Evolutionary conservation across 2,113 vertebrate species (phyloP).

Genomic region (Pseudonaja textilis): DNA sequence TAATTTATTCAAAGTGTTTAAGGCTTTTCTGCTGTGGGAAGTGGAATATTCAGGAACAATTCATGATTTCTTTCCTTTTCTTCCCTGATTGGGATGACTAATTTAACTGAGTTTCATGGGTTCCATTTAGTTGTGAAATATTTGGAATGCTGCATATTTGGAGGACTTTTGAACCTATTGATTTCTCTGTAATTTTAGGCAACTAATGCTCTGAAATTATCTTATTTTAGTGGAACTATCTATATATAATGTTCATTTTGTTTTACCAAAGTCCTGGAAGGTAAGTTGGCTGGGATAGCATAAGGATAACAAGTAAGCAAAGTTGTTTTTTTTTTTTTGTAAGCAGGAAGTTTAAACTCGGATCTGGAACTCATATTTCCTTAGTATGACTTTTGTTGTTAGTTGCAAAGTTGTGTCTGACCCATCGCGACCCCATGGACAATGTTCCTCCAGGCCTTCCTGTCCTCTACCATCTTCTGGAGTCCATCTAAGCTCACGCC

Average conservation of each 20-base stretch:
- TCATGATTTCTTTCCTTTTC: not conserved
- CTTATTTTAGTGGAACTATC: not conserved
- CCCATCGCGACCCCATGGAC: too few relatives aligned
- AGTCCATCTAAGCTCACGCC: too few relatives aligned
- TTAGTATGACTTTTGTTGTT: not conserved
- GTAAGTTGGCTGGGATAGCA: not conserved
- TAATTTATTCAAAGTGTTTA: conserved; percentile 14
- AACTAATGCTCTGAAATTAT: not conserved
- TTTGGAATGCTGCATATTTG: not conserved
- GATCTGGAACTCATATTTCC: not conserved
- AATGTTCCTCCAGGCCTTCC: too few relatives aligned
- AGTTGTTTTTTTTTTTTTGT: too few relatives aligned
- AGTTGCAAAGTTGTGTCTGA: too few relatives aligned
- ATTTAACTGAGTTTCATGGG: not conserved
- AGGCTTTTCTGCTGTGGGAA: not conserved
- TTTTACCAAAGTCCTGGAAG: not conserved
- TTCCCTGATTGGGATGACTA: not conserved
- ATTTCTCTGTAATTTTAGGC: not conserved
- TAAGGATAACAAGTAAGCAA: not conserved
- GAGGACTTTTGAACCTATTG: not conserved
- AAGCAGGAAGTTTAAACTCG: not conserved
- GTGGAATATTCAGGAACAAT: not conserved
- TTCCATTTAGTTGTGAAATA: not conserved
- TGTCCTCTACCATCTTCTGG: too few relatives aligned
- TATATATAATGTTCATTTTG: not conserved